A percentile compares a stretch with the other conserved stretches of the same genome.
These are phyloP conservation scores for Oreochromis aureus DNA, from an alignment of 2,113 vertebrate species.

Conservation along the genomic window DNA sequence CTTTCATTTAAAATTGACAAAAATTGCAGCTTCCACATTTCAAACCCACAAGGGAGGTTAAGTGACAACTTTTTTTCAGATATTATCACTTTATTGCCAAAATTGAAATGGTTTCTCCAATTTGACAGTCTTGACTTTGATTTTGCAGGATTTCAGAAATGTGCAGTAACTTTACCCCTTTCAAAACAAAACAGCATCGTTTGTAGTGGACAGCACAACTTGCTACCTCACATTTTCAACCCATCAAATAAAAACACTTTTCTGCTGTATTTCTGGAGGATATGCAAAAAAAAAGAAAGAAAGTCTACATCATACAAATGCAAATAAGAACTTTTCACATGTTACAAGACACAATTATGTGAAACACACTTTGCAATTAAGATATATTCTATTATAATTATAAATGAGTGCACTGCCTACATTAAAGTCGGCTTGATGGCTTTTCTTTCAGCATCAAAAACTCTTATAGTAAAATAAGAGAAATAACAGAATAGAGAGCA, in stretches of 20 bases:
- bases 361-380: neutral
- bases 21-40: neutral
- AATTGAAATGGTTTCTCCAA: neutral
- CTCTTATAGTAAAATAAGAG: neutral
- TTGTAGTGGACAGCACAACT: neutral
- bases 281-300: too few relatives aligned
- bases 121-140: neutral
- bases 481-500: neutral
- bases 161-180: neutral
- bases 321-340: neutral
- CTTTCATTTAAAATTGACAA: neutral
- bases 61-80: neutral
- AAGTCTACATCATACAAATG: neutral
- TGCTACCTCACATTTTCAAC: neutral
- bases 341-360: neutral
- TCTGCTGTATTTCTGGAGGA: neutral
- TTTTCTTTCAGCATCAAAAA: neutral
- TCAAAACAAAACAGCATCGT: rapidly evolving
- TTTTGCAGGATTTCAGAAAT: neutral
- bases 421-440: neutral
- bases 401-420: rapidly evolving
- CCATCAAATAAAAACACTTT: neutral
- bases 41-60: neutral
- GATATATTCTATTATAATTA: rapidly evolving
- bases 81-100: neutral